Evolutionary conservation across 2,797 vertebrate species (phyloP), one percentile per base, ranked within the genome.

Genomic region (Propithecus perrieri): DNA sequence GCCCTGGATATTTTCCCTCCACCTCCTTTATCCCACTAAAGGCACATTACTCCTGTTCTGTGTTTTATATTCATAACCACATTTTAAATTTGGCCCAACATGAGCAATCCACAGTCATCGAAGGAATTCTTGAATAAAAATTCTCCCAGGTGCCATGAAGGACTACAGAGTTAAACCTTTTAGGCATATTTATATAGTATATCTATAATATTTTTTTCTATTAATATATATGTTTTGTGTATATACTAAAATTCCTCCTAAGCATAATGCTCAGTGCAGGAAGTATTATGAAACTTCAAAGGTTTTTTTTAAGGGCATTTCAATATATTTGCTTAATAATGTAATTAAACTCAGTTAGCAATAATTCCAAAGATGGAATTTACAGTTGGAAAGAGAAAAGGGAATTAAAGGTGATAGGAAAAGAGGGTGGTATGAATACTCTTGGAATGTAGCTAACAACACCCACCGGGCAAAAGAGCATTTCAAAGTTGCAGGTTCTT

Each of bases 311-410:
- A 95, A 84, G 35, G 28, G 15, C 18, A 89, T 79, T 79, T 96
- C 12, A 55, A 63, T 57, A 78, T 75, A 78, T 80, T 95, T 96
- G 35, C 18, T 71, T 92, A 84, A 59, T 74, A 59, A 74, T 75
- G 14, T 28, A 81, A 91, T 83, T 79, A 81, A 83, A 83, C 84
- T 87, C 33, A 72, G 11, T 93, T 48, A 63, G 14, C 38, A 80
- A 69, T 81, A 78, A 89, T 71, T 78, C 7, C 41, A 61, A 91
- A 95, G 63, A 63, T 33, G 26, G 59, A 84, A 87, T 53, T 95
- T 90, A 84, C 46, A 95, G 55, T 35, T 61, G 24, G 74, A 88
- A 83, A 95, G 33, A 69, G 7, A 84, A 96, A 92, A 80, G 87
- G 35, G 22, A 91, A 14, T 30, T 95, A n/a, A 89, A 85, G 5